A percentile compares a stretch with the other conserved stretches of the same genome.
These are phyloP conservation scores for Myrmophylax atrothorax DNA, from an alignment of 2,113 vertebrate genomes.

Conservation along the genomic window DNA sequence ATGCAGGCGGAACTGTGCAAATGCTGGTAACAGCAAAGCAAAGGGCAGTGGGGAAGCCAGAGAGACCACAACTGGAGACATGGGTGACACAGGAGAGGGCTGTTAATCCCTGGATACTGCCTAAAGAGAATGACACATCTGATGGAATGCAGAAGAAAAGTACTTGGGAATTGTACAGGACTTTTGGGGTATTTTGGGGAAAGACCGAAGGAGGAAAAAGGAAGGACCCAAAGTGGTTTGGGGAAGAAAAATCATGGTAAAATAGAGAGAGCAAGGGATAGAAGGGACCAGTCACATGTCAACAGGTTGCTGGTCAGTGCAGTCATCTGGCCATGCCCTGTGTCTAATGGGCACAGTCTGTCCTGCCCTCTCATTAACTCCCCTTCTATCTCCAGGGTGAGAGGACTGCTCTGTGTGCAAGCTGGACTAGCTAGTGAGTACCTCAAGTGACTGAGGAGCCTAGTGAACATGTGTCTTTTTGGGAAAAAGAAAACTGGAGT, in stretches of 20 bases:
- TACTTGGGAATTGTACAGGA: background rate
- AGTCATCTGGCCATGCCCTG: fast-evolving
- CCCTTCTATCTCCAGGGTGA: background rate
- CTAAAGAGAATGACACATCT: fast-evolving
- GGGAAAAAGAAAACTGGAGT: background rate
- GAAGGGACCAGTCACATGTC: fast-evolving
- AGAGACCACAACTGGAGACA: background rate
- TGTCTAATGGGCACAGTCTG: background rate
- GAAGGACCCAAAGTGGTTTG: background rate
- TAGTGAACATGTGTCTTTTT: fast-evolving
- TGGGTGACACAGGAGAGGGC: background rate
- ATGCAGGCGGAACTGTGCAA: background rate
- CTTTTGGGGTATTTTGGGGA: fast-evolving
- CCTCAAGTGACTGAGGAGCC: background rate
- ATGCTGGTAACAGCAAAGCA: background rate
- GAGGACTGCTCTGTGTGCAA: background rate
- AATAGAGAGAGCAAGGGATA: background rate
- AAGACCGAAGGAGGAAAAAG: background rate
- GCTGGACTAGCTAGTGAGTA: background rate
- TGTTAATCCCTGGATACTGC: background rate
- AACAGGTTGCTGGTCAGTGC: background rate
- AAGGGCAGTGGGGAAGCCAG: background rate
- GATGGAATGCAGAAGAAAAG: background rate
- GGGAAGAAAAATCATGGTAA: background rate
- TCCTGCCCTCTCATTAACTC: background rate